Evolutionary conservation across 30 jellyfish, hydroid and myxozoan genomes (phyloP), one percentile per base, ranked within the genome.

Genomic region (Turritopsis dohrnii): DNA sequence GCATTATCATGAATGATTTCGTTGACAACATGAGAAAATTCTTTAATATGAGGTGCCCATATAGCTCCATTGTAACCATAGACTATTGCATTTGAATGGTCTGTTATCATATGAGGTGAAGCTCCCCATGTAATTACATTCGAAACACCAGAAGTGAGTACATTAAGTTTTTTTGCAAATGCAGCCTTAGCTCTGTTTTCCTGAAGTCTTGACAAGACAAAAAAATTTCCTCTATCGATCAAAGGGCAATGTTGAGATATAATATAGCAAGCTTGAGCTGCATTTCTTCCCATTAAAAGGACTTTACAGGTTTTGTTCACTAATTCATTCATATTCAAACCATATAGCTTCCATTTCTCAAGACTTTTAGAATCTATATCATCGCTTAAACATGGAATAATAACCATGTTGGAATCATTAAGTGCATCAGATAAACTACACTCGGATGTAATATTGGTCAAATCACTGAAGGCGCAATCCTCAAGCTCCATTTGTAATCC

Each of bases 31-130:
- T 85, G 95, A 24, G 96, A 82, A 75, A 83, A 94, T 16, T 91
- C 90, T 26, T 65, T 71, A 28, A 89, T 84, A 72, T 94, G 96
- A 16, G 99, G 99, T 41, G 96, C 99, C 99, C 99, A 94, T 5
- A 94, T 83, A 21, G 99, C 97, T 8, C 96, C 96, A 84, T 94
- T 95, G 81, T 85, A 94, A 19, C 96, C 95, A 54, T 69, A 29
- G 21, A 80, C 99, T 52, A 84, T 91, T 53, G 98, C 96, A 29
- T 23, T 60, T 21, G 89, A 30, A 28, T 31, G 81, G 60, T 95
- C 99, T 66, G 52, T 74, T 23, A 87, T 31, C 52, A 41, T 19
- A 1, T 74, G 52, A n/a, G 81, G 81, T 21, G 75, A 28, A 82
- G 74, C 86, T 17, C 99, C 99, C 98, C 98, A 95, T 4, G 91